Percentiles rank a stretch among this genome's conserved stretches.
Conservation (phyloP, 2,888 invertebrate species). For the Hirtodrosophila histrioides region DNA sequence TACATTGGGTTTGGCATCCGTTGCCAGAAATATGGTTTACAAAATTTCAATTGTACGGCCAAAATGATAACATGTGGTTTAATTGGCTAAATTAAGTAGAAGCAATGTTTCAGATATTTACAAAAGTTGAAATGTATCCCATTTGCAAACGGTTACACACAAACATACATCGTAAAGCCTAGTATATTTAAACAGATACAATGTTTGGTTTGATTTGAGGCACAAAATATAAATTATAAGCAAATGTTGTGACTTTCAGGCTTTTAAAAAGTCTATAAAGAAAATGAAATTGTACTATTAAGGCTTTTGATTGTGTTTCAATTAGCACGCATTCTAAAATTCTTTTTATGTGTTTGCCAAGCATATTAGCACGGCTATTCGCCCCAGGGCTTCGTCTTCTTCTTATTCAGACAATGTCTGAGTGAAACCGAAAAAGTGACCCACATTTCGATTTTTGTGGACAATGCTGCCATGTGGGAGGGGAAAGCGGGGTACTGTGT, state of each 20-base stretch:
- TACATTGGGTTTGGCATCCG: slow-evolving; percentile 23
- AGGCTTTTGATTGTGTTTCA: slow-evolving; percentile 50
- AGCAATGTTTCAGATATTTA: background rate
- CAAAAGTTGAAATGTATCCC: background rate
- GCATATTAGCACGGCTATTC: slow-evolving; percentile 43
- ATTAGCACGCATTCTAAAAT: slow-evolving; percentile 59
- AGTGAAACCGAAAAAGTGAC: slow-evolving; percentile 45
- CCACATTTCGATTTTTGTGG: slow-evolving; percentile 34
- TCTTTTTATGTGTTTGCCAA: slow-evolving; percentile 27
- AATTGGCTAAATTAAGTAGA: slow-evolving; percentile 18
- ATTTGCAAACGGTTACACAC: background rate
- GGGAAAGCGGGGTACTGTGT: background rate
- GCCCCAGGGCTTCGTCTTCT: background rate
- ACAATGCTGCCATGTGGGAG: background rate
- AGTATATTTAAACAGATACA: too few relatives aligned
- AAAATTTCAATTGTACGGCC: slow-evolving; percentile 23
- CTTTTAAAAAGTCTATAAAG: slow-evolving; percentile 22
- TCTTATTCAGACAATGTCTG: slow-evolving; percentile 1
- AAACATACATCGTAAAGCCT: too few relatives aligned
- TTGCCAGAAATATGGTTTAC: slow-evolving; percentile 20
- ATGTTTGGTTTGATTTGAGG: too few relatives aligned
- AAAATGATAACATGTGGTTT: slow-evolving; percentile 41
- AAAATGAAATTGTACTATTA: slow-evolving; percentile 60
- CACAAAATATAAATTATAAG: too few relatives aligned
- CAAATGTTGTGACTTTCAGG: too few relatives aligned